Evolutionary conservation across 2,888 invertebrate genomes (phyloP), one percentile per base, ranked within the genome.

Genomic region (Clitarchus hookeri): DNA sequence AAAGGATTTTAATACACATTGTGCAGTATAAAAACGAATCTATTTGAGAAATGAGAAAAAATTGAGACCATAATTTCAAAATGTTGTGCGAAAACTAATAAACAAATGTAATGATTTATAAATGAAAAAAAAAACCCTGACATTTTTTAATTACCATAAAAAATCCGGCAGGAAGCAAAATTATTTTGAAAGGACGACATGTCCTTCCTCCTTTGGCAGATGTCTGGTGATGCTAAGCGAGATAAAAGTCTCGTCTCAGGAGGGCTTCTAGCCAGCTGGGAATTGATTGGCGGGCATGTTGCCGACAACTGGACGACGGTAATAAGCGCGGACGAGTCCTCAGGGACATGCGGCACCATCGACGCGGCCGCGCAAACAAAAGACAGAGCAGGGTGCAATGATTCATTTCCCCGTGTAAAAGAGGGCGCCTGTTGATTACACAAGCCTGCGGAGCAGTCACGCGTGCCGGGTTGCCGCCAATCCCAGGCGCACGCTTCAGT

Each of bases 341-440:
- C 65, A 23, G 13, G 23, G 0, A 9, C 65, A n/a, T n/a, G n/a
- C n/a, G n/a, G n/a, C n/a, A n/a, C n/a, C n/a, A 6, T 9, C 23
- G 11, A 19, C 65, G 48, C 65, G 8, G 65, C 23, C 65, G 65
- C 65, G 65, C 65, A 6, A 23, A 65, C 8, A 65, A 65, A 9
- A 65, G 65, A 65, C 8, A 23, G 65, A 19, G n/a, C 8, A 65
- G 1, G n/a, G 1, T 19, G 8, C 65, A 23, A 9, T 65, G 65
- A n/a, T 65, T 65, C 65, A 23, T 65, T 65, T 65, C 65, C 19
- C 65, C 19, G 65, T 19, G 65, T 9, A n/a, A 65, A 65, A 6
- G 23, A 65, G 65, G 65, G 65, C 65, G 65, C 65, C 65, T 65
- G 65, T 65, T 65, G 65, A 65, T 65, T 65, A 65, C 16, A 65